Base-by-base conservation (phyloP, 2,797 vertebrate genomes). In the Coregonus ussuriensis region DNA sequence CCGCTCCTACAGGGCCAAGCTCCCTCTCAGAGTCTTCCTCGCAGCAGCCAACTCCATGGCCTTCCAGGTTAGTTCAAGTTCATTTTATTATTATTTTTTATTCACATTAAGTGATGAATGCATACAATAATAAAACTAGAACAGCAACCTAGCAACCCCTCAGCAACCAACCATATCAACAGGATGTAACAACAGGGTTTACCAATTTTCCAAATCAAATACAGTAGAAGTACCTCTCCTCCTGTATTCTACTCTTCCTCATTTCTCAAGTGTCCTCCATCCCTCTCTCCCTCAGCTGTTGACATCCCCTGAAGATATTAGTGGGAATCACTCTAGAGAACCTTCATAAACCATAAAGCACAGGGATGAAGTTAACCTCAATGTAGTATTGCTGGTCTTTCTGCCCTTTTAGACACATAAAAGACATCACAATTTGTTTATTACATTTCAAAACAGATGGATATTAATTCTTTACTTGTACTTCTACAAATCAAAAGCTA, bases 1-100 rank as follows among this genome's bases (percentile, higher is more conserved):
- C 86, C 88, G 94, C 51, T 95, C 95, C 79, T 95, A 96, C 87
- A 95, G 94, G 91, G 94, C 95, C 87, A 95, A 91, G 85, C 89
- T 95, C 82, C 94, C 95, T 75, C 85, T 96, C 81, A 86, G 94
- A 83, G 92, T 96, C 83, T 95, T 95, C 2, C 90, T 96, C 84
- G 94, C 95, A 51, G 88, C 79, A 4, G 94, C 92, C 79, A 95
- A 96, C 87, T 96, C 94, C 84, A 96, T 96, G 95, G 94, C 95
- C 85, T 96, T 95, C 87, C 94, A 95, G 93, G 93, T 95, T 47
- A 47, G 41, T 47, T 11, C 9, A 47, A 47, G 41, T 47, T 47
- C 9, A 47, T 47, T 47, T 47, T 11, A 11, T 47, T 11, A 3
- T 47, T 47, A 3, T 47, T 47, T 47, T 11, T 11, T 47, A 47